Evolutionary conservation across 1,140 invertebrate genomes (phyloP), one percentile per base, ranked within the genome.

Genomic region (Megathymus violae): DNA sequence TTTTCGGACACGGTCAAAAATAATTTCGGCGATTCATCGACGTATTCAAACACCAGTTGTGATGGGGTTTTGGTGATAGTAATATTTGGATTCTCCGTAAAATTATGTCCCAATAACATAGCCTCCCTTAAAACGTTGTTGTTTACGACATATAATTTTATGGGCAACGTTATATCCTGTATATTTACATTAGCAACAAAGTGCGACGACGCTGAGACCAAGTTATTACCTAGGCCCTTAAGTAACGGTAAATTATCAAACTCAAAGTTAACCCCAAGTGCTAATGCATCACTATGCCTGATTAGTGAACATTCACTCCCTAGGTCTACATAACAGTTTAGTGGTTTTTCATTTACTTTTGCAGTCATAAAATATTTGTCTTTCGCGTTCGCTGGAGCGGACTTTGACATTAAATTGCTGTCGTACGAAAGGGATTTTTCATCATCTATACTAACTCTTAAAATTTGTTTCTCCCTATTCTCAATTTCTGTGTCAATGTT

Each of bases 71-170:
- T 78, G 0, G 52, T 78, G 1, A 75, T 71, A 3, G 67, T 17
- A 11, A 75, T 64, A 11, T 63, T 25, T 5, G 75, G 67, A 31
- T 46, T 68, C 61, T 79, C 71, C 0, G 76, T 79, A 44, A 76
- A 74, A 0, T 62, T 54, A 41, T 79, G 76, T 3, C 74, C 74
- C 60, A 79, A 50, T 15, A 79, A 13, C n/a, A 73, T 62, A 0
- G 69, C 16, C 3, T 73, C 27, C 4, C 25, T 56, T 1, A 75
- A 6, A 0, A 73, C 59, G 11, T 69, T 46, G 52, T 80, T 70
- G 1, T 69, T 46, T 3, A 77, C 70, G 7, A 80, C 60, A 46
- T 64, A 69, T n/a, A 76, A 52, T 6, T 77, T 51, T 34, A 69
- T 31, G 11, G 10, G 38, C 46, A 69, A 54, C 15, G 46, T 59